Evolutionary conservation across 2,888 invertebrate genomes (phyloP), one percentile per base, ranked within the genome.

Genomic region (Folsomia candida): DNA sequence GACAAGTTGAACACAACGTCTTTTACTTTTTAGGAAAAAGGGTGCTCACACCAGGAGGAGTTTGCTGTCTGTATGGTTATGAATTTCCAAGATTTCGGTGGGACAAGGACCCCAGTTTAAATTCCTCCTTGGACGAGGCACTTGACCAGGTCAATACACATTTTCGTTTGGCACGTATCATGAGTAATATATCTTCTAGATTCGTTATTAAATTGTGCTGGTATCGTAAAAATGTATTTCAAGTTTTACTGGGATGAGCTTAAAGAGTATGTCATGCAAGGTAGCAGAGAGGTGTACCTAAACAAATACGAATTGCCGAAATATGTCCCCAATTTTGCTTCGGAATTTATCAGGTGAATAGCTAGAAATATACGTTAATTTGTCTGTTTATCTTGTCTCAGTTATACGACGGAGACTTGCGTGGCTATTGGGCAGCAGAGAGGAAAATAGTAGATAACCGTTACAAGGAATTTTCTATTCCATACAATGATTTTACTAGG

Each of bases 201-300:
- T 54, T 6, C n/a, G 6, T 74, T 22, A 29, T 27, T 64, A n/a
- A n/a, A n/a, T n/a, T n/a, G n/a, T n/a, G n/a, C n/a, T n/a, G n/a
- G n/a, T n/a, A n/a, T n/a, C n/a, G n/a, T n/a, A n/a, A n/a, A n/a
- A n/a, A n/a, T n/a, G n/a, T n/a, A n/a, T n/a, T n/a, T n/a, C n/a
- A 70, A 81, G 81, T 76, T 79, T 72, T 79, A 80, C 72, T 72
- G 68, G 51, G 71, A 67, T 27, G 78, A 76, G 18, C 70, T 81
- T 26, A 72, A 70, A 11, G 73, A 79, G 14, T 79, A 79, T 69
- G 76, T 81, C 51, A 73, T 79, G 1, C 72, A 77, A 26, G 78
- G 74, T 62, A 81, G 81, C 70, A 79, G 75, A 67, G 74, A 77
- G 51, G 79, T 79, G 1, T 82, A 81, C 68, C 63, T 81, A 37